Conservation (phyloP, 2,888 invertebrate species). For the Caenorhabditis japonica region DNA sequence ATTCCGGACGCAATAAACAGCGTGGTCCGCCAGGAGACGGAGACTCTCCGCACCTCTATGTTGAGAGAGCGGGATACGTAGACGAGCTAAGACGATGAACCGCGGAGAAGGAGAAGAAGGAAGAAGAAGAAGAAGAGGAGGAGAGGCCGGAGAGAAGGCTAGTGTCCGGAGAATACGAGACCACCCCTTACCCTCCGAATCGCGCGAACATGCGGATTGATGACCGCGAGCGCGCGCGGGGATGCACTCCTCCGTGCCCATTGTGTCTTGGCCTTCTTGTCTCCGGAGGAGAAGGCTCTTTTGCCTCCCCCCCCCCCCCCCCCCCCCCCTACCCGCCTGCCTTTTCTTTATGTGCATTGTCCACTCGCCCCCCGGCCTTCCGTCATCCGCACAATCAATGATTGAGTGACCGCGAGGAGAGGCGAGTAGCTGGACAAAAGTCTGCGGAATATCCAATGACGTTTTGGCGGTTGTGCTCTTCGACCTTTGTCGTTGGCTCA, state of each 20-base stretch:
- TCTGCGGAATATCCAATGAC: too few relatives aligned
- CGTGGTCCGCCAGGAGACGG: conserved; percentile 31
- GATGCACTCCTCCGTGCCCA: too few relatives aligned
- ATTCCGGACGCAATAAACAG: conserved; percentile 31
- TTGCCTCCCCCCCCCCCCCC: conserved; percentile 25
- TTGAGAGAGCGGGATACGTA: background rate
- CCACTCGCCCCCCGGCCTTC: too few relatives aligned
- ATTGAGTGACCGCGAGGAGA: conserved; percentile 48
- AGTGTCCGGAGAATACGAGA: conserved; percentile 36
- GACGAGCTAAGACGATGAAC: background rate
- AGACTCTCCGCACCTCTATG: conserved; percentile 14
- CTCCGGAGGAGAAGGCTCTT: conserved; percentile 7
- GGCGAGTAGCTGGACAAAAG: too few relatives aligned
- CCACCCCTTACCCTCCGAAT: conserved; percentile 50
- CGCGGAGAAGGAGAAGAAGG: conserved; percentile 14
- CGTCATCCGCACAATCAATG: conserved; percentile 52
- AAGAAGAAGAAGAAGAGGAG: conserved; percentile 3
- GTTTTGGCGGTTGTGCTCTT: too few relatives aligned
- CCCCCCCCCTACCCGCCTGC: conserved; percentile 22
- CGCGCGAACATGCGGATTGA: conserved; percentile 46
- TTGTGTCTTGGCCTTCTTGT: too few relatives aligned
- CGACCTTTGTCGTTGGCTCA: too few relatives aligned
- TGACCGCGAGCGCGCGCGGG: background rate
- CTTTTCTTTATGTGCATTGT: conserved; percentile 35
- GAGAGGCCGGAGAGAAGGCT: too few relatives aligned